Conservation (phyloP, 2,888 invertebrate genomes). For the Andricus curvator region DNA sequence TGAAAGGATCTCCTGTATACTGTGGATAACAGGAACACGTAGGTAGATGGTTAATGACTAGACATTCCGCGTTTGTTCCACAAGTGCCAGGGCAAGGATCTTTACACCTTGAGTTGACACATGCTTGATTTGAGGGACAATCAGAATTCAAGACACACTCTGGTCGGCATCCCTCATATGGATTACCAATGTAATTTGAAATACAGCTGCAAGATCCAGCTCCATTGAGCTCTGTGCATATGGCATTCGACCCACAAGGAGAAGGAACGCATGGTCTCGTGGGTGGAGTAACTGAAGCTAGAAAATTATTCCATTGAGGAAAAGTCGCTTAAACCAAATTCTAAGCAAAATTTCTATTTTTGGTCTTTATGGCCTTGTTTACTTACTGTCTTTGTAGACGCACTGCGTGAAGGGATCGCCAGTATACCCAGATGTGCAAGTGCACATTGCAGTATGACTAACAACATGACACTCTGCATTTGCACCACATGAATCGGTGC, state of each 20-base stretch:
- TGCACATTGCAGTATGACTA: constrained; percentile 87
- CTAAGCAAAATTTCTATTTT: not conserved
- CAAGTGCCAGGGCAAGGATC: constrained; percentile 88
- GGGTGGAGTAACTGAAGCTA: constrained; percentile 69
- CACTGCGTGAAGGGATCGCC: constrained; percentile 87
- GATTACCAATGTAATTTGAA: constrained; percentile 83
- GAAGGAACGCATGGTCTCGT: constrained; percentile 83
- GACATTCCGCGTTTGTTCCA: constrained; percentile 84
- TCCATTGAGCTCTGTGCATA: constrained; percentile 79
- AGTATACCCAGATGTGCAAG: constrained; percentile 83
- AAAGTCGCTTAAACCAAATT: not conserved
- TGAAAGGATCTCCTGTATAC: constrained; percentile 83
- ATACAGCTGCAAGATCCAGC: constrained; percentile 81
- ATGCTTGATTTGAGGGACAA: constrained; percentile 87
- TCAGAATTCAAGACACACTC: constrained; percentile 86
- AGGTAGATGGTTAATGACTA: constrained; percentile 83
- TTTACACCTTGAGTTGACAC: constrained; percentile 85
- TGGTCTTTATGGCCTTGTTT: not conserved
- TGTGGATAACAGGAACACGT: constrained; percentile 82
- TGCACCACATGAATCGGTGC: constrained; percentile 76
- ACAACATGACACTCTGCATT: constrained; percentile 85
- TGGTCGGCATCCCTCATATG: constrained; percentile 85
- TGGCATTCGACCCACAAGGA: constrained; percentile 84
- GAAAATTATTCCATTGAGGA: not conserved
- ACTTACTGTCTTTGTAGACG: constrained; percentile 64